phyloP scores from a whole-genome alignment of 2,888 invertebrate genomes.

The Ormyrus nitidulus region DNA sequence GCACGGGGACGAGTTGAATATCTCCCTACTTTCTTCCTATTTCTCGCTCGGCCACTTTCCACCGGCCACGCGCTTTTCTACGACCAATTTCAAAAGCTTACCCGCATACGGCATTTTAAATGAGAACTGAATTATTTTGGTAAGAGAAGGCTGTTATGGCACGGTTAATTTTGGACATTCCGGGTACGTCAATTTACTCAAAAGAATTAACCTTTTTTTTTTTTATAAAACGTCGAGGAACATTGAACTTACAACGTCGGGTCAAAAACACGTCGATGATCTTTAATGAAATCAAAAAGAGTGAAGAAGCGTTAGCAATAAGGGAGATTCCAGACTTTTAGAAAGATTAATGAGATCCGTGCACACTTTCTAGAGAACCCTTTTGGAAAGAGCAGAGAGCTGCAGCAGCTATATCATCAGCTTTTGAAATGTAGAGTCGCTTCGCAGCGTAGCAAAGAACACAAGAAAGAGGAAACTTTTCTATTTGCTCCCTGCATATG shows the following conservation, averaged over 20 bases:
- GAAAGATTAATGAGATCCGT: slow-evolving; percentile 29
- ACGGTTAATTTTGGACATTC: too few relatives aligned
- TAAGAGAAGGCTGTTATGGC: too few relatives aligned
- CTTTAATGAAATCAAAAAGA: too few relatives aligned
- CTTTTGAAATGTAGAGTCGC: too few relatives aligned
- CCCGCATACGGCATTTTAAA: background rate
- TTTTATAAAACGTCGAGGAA: too few relatives aligned
- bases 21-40: background rate
- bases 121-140: slow-evolving; percentile 2
- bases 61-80: background rate
- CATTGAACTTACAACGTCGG: too few relatives aligned
- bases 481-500: background rate
- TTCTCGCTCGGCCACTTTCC: background rate
- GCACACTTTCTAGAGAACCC: background rate
- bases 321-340: too few relatives aligned
- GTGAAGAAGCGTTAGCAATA: too few relatives aligned
- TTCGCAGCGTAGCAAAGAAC: too few relatives aligned
- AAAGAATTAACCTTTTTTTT: too few relatives aligned
- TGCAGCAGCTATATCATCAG: background rate
- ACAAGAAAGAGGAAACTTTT: background rate
- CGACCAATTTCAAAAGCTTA: background rate
- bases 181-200: too few relatives aligned
- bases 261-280: too few relatives aligned
- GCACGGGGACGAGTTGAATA: slow-evolving; percentile 2
- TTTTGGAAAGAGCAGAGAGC: background rate